Base-by-base conservation (phyloP, 2,888 invertebrate species). In the Macaria liturata region DNA sequence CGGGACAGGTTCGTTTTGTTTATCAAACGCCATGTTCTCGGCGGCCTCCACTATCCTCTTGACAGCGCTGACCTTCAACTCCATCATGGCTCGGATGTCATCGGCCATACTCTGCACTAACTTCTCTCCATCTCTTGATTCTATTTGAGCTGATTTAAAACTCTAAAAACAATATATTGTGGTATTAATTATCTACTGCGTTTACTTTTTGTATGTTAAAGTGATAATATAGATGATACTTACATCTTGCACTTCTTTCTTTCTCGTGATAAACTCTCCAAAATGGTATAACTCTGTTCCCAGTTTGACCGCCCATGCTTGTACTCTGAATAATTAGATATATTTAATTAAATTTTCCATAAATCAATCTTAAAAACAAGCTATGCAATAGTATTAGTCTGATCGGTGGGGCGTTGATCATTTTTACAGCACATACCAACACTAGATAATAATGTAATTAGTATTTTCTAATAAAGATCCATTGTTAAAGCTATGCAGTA, bases 31-130 rank as follows among this genome's bases (percentile, higher is more conserved):
- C 78, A 95, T 95, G 67, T 96, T 95, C 80, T 98, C 97, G 0
- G 97, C 97, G 5, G 96, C 95, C 81, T 97, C 97, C 90, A 97
- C 97, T 73, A 98, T 97, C 73, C 97, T 93, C 91, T 95, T 94
- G 37, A 98, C 96, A 7, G 98, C 97, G 69, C 96, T 95, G 63
- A 97, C 96, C 92, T 97, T 97, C 45, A 96, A 94, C 66, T 96
- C 96, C 95, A 97, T 96, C 96, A 98, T 97, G 54, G 94, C 95
- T 75, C 96, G 95, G 59, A 98, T 96, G 72, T 97, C 96, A 67
- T 95, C 95, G 7, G 96, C 95, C 92, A 98, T 97, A 65, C 96
- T 96, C 72, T 95, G 95, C 37, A 97, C 95, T 76, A 98, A 90
- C 74, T 94, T 94, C 70, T 94, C 93, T 4, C 98, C 97, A 81